These are phyloP conservation scores for Sorex fumeus DNA, from an alignment of 2,113 vertebrate genomes.

Conservation along the genomic window DNA sequence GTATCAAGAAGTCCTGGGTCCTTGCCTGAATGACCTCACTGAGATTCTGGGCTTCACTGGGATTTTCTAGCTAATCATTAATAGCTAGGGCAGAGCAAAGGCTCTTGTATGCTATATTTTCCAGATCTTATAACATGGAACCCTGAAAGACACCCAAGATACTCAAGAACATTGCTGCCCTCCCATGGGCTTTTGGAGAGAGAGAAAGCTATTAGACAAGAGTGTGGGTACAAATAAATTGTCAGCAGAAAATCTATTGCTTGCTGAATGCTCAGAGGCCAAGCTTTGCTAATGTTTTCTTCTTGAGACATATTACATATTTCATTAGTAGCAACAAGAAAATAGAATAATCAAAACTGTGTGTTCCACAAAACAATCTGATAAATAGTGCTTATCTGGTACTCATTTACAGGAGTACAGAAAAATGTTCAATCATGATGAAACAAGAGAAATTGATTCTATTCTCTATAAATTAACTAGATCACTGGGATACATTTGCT, in stretches of 20 bases:
- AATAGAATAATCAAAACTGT: conserved; percentile 72
- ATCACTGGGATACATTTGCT: conserved; percentile 34
- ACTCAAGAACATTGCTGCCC: background rate
- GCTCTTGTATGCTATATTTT: background rate
- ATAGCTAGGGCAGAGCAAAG: background rate
- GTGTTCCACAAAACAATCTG: conserved; percentile 50
- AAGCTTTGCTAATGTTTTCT: conserved; percentile 25
- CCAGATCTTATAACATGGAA: background rate
- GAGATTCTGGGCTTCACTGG: background rate
- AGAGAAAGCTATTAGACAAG: background rate
- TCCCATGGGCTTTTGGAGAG: background rate
- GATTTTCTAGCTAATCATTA: background rate
- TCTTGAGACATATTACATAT: conserved; percentile 67
- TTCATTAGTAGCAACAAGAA: conserved; percentile 82
- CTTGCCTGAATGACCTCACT: background rate
- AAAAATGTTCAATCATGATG: conserved; percentile 75
- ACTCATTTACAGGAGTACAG: conserved; percentile 72
- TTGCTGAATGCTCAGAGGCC: conserved; percentile 53
- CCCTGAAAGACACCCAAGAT: background rate
- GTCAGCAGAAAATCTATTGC: conserved; percentile 34
- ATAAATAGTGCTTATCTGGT: conserved; percentile 75
- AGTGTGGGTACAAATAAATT: background rate
- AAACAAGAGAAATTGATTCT: conserved; percentile 76
- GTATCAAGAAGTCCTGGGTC: background rate
- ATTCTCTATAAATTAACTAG: conserved; percentile 72